Base-by-base conservation (phyloP, 92 coral and sea anemone genomes). In the Actinernus sp. region DNA sequence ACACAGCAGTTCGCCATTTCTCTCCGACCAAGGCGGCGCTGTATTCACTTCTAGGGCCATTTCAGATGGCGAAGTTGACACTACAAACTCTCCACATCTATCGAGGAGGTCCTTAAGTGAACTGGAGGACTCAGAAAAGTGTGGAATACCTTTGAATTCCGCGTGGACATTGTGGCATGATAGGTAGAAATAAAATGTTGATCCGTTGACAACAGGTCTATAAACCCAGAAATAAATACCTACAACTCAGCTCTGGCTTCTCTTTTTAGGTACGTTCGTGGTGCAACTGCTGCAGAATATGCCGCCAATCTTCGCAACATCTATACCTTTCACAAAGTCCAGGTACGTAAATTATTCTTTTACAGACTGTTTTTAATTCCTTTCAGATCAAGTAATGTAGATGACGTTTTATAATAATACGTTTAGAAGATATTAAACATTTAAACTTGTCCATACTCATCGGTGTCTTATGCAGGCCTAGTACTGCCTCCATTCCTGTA, bases 101-200 rank as follows among this genome's bases (percentile, higher is more conserved):
- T 91, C 98, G 13, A 65, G 90, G 38, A 74, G 58, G 63, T 94
- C 93, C 41, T 48, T 94, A 40, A 78, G 86, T 41, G 92, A 91
- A 29, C 77, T 94, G 7, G 84, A 92, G 29, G 85, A 81, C 65
- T 75, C 88, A 4, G 98, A 94, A 68, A 92, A 87, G 58, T 78
- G 91, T 30, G 98, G 98, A 34, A 83, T 94, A 36, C 95, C 92
- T 6, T 56, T 94, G 39, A 91, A 94, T 43, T 78, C 97, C 16
- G 74, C 94, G 1, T 94, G 98, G 98, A 94, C 98, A 10, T 52
- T 94, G 14, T 94, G 98, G 98, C 98, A 90, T 25, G 98, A 94
- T 62, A 82, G 91, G 98, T 87, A 14, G 72, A n/a, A n/a, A n/a
- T n/a, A n/a, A n/a, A n/a, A n/a, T n/a, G 68, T 17, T 16, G 2